Percentiles rank a stretch among this genome's conserved stretches.
phyloP scores from a whole-genome alignment of 2,797 vertebrate species.

The Loris lydekkerianus region DNA sequence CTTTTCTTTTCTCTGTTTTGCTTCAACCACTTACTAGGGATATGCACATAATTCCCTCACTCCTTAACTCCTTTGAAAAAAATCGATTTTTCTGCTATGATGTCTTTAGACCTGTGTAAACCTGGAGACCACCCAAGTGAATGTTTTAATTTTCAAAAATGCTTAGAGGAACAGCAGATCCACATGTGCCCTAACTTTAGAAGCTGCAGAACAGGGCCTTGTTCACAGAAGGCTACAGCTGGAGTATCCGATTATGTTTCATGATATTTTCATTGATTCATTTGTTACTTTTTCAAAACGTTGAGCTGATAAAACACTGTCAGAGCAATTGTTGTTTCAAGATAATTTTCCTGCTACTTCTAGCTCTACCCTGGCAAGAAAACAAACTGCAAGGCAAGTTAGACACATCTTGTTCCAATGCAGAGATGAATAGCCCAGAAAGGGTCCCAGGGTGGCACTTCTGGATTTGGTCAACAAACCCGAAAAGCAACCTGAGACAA shows the following conservation, averaged over 20 bases:
- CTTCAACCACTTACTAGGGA: neutral
- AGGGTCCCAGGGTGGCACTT: slow-evolving; percentile 38
- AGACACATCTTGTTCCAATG: slow-evolving; percentile 65
- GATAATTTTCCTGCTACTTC: slow-evolving; percentile 55
- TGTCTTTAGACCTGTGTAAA: neutral
- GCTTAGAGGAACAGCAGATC: neutral
- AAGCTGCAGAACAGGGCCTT: slow-evolving; percentile 38
- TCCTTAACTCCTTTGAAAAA: neutral
- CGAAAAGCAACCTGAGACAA: slow-evolving; percentile 70
- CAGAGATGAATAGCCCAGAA: slow-evolving; percentile 72
- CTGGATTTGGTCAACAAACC: slow-evolving; percentile 57
- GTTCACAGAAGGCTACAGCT: neutral
- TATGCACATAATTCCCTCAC: neutral
- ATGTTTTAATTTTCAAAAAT: slow-evolving; percentile 44
- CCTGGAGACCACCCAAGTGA: neutral
- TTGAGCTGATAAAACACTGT: slow-evolving; percentile 53
- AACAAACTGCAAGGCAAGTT: slow-evolving; percentile 41
- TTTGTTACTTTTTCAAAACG: slow-evolving; percentile 52
- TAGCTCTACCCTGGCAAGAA: slow-evolving; percentile 27
- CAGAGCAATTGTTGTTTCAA: slow-evolving; percentile 48
- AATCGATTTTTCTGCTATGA: neutral
- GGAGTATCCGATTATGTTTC: slow-evolving; percentile 12
- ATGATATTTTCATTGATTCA: slow-evolving; percentile 4
- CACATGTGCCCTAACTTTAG: neutral
- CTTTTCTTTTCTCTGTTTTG: neutral